Conservation (phyloP, 1,140 invertebrate genomes). For the Atta texana region DNA sequence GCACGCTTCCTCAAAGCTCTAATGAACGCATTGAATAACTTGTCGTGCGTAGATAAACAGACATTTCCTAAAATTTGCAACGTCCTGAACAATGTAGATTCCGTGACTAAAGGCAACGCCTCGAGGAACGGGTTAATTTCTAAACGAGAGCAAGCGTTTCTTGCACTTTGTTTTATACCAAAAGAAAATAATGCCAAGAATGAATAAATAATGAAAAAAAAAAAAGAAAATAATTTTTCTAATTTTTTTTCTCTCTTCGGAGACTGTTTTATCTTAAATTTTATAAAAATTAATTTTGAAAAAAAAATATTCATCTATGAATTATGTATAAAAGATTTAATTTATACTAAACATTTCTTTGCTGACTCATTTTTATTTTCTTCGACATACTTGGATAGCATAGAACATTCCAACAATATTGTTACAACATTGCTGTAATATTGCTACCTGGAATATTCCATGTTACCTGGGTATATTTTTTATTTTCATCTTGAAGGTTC, state of each 20-base stretch:
- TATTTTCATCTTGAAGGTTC: background rate
- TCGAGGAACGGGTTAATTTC: constrained; percentile 40
- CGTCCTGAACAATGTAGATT: background rate
- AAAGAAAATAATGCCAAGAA: background rate
- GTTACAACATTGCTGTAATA: too few species aligned
- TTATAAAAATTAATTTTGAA: background rate
- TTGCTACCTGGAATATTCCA: too few species aligned
- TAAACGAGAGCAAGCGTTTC: constrained; percentile 37
- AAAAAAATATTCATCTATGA: background rate
- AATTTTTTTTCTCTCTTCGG: background rate
- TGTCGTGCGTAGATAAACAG: constrained; percentile 15
- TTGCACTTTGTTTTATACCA: constrained; percentile 6
- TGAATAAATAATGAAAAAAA: background rate
- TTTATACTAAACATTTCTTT: background rate
- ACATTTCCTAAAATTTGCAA: constrained; percentile 40
- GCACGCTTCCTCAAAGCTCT: background rate
- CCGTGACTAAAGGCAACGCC: constrained; percentile 44
- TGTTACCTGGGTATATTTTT: background rate
- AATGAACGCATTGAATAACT: constrained; percentile 23
- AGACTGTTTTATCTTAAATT: background rate
- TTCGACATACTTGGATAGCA: too few species aligned
- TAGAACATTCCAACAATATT: too few species aligned
- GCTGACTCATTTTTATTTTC: constrained; percentile 5
- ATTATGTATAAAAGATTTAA: background rate
- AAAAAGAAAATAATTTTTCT: background rate